Percentiles rank a stretch among this genome's conserved stretches.
These are phyloP conservation scores for Ailurus styani DNA, from an alignment of 2,113 vertebrate genomes.

Conservation along the genomic window DNA sequence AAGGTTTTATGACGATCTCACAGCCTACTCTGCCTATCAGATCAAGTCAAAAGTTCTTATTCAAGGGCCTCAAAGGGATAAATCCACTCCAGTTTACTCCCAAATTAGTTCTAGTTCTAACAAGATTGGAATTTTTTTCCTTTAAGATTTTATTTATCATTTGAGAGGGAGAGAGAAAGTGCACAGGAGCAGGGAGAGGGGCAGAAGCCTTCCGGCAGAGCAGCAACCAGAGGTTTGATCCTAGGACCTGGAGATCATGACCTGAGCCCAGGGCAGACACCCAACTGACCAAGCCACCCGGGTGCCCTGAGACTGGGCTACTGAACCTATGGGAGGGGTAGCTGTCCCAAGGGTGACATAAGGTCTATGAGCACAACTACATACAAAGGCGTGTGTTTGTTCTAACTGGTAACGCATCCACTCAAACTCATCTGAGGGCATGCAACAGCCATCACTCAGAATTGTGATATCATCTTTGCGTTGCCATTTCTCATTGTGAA, in stretches of 20 bases:
- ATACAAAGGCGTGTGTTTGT: fast-evolving
- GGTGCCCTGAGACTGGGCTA: neutral
- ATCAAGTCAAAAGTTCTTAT: neutral
- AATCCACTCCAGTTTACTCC: neutral
- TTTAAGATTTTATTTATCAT: neutral
- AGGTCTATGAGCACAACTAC: neutral
- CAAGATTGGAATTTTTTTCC: neutral
- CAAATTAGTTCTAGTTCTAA: neutral
- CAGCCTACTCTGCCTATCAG: neutral
- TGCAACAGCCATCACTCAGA: fast-evolving
- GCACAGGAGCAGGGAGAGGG: neutral
- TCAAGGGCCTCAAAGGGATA: neutral
- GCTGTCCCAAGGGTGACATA: no score
- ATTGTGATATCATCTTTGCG: fast-evolving
- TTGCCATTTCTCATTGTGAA: neutral
- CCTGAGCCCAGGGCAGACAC: neutral
- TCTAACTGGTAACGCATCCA: fast-evolving
- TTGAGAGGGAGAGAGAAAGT: neutral
- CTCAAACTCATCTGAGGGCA: fast-evolving
- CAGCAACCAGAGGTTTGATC: neutral
- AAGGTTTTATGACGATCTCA: neutral
- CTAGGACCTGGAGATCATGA: neutral
- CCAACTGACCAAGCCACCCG: neutral
- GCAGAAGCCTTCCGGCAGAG: neutral
- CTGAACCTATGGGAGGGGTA: neutral